Percentiles rank a stretch among this genome's conserved stretches.
These are phyloP conservation scores for Batillaria attramentaria DNA, from an alignment of 1,140 invertebrate species.

Conservation along the genomic window DNA sequence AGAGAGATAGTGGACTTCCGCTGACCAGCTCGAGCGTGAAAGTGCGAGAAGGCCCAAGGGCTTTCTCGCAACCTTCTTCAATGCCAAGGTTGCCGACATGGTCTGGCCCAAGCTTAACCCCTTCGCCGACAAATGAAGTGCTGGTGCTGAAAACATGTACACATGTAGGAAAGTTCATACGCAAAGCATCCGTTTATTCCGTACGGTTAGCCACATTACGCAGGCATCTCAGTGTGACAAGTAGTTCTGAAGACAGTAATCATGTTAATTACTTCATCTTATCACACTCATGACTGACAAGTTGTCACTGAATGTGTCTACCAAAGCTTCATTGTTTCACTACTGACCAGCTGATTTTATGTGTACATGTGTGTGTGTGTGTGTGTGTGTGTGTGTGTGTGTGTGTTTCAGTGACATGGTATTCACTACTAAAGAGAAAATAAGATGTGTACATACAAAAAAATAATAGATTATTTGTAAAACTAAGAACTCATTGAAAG, in stretches of 20 bases:
- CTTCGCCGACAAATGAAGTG: no score
- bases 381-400: not conserved
- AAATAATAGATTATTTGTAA: no score
- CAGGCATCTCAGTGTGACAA: no score
- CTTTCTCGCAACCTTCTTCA: conserved; percentile 36
- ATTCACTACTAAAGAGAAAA: not conserved
- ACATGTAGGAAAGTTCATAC: not conserved
- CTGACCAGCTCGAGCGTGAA: not conserved
- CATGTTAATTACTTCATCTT: no score
- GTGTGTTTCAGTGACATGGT: not conserved
- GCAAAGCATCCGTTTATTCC: no score
- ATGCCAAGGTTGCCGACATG: conserved; percentile 31
- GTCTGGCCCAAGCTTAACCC: conserved; percentile 11
- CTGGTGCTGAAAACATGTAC: not conserved
- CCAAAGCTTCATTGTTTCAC: not conserved
- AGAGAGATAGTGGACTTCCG: not conserved
- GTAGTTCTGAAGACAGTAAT: no score
- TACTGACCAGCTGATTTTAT: not conserved
- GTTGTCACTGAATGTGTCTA: no score
- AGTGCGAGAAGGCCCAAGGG: conserved; percentile 22
- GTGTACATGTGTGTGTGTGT: not conserved
- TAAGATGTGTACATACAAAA: no score
- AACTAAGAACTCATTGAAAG: no score
- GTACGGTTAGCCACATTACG: no score
- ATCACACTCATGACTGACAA: no score